Evolutionary conservation across 2,888 invertebrate species (phyloP).

Genomic region (Homarus gammarus): DNA sequence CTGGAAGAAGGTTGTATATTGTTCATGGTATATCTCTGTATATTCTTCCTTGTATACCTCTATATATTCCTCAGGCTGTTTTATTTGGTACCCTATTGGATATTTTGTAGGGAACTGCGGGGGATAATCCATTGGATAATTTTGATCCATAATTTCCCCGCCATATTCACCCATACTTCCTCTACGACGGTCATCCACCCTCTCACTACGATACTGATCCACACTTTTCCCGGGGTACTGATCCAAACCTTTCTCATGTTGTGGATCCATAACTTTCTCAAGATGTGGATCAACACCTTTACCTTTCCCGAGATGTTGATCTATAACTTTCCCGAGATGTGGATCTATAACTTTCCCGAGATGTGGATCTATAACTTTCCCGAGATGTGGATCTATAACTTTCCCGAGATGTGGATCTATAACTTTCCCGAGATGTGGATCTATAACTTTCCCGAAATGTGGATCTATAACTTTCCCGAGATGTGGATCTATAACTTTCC

Average conservation of each 20-base stretch:
- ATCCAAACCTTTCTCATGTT: background rate
- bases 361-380: too few relatives aligned
- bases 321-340: too few relatives aligned
- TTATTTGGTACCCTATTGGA: background rate
- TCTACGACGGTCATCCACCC: background rate
- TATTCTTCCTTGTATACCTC: conserved; percentile 45
- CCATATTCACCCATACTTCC: background rate
- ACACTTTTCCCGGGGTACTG: background rate
- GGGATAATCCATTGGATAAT: background rate
- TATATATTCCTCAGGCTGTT: conserved; percentile 20
- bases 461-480: too few relatives aligned
- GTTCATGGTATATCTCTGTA: conserved; percentile 39
- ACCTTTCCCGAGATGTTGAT: too few relatives aligned
- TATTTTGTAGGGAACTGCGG: background rate
- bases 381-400: too few relatives aligned
- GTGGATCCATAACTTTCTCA: too few relatives aligned
- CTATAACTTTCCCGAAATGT: too few relatives aligned
- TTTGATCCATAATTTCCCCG: background rate
- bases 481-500: too few relatives aligned
- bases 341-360: too few relatives aligned
- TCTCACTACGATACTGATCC: background rate
- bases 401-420: too few relatives aligned
- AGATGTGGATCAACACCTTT: too few relatives aligned
- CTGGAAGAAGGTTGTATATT: conserved; percentile 42
- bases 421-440: too few relatives aligned